phyloP scores from a whole-genome alignment of 2,888 invertebrate genomes.

The Meta bourneti region DNA sequence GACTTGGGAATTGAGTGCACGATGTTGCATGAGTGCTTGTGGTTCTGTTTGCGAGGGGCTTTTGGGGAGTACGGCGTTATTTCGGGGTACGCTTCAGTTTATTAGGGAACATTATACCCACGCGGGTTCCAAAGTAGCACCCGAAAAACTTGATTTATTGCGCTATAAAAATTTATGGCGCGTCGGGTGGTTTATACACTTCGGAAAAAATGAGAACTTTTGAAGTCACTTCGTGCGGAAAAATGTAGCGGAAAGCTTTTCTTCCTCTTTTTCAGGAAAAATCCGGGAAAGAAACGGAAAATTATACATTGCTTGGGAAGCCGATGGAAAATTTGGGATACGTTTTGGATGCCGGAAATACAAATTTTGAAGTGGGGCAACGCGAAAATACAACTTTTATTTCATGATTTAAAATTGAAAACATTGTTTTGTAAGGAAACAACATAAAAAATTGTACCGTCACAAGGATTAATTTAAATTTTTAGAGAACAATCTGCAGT shows the following conservation, averaged over 20 bases:
- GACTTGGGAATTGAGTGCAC: neutral
- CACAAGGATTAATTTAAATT: too few relatives aligned
- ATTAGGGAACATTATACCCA: neutral
- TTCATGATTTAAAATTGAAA: too few relatives aligned
- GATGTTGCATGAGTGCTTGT: conserved; percentile 15
- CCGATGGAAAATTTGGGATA: neutral
- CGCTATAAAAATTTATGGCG: conserved; percentile 1
- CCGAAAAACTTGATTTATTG: neutral
- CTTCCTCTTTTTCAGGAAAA: neutral
- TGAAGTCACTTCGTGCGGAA: neutral
- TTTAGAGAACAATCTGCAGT: too few relatives aligned
- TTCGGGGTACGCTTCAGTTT: neutral
- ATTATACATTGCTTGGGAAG: neutral
- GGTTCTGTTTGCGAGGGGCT: conserved; percentile 6
- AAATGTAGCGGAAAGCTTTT: neutral
- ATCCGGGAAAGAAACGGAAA: neutral
- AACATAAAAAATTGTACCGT: too few relatives aligned
- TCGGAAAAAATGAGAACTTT: neutral
- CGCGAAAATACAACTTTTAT: neutral
- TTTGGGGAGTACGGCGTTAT: neutral
- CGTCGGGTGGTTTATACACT: neutral
- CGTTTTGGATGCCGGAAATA: neutral
- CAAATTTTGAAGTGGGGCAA: neutral
- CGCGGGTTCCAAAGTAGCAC: neutral
- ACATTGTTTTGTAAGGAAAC: too few relatives aligned